phyloP scores from a whole-genome alignment of 1,140 invertebrate species.

The Panagrolaimus sp. region DNA sequence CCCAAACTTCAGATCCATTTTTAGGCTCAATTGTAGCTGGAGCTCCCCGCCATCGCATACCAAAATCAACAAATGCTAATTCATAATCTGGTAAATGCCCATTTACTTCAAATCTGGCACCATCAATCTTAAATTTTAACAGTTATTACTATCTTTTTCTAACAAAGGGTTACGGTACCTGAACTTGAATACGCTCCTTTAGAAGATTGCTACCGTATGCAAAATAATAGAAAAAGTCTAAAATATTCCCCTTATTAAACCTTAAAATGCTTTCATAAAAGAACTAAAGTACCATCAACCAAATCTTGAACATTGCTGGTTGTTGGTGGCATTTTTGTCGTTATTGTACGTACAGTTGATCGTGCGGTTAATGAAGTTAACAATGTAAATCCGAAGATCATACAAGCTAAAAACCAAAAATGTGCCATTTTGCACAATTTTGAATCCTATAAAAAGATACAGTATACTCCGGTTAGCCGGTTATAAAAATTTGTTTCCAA shows the following conservation, averaged over 20 bases:
- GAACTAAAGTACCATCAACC: background rate
- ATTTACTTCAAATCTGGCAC: slow-evolving; percentile 32
- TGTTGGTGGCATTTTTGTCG: slow-evolving; percentile 3
- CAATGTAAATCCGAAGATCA: background rate
- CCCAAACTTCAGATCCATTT: slow-evolving; percentile 27
- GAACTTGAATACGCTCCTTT: slow-evolving; percentile 49
- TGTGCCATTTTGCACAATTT: no score
- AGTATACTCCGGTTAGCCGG: background rate
- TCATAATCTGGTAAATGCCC: slow-evolving; percentile 35
- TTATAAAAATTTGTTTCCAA: background rate
- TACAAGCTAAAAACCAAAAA: no score
- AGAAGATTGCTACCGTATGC: slow-evolving; percentile 46
- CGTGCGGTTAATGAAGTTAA: background rate
- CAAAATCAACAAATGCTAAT: slow-evolving; percentile 39
- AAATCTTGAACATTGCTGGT: slow-evolving; percentile 14
- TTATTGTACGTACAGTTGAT: background rate
- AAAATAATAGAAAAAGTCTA: slow-evolving; percentile 43
- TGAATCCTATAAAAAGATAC: no score
- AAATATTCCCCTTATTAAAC: background rate
- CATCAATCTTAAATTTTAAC: slow-evolving; percentile 38
- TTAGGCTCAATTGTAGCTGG: slow-evolving; percentile 46
- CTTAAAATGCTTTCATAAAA: no score
- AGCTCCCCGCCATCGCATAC: slow-evolving; percentile 43
- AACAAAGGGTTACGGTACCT: slow-evolving; percentile 37
- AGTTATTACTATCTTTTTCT: background rate